These are phyloP conservation scores for Oceanodroma leucorhoa DNA, from an alignment of 2,797 vertebrate genomes.

Conservation along the genomic window DNA sequence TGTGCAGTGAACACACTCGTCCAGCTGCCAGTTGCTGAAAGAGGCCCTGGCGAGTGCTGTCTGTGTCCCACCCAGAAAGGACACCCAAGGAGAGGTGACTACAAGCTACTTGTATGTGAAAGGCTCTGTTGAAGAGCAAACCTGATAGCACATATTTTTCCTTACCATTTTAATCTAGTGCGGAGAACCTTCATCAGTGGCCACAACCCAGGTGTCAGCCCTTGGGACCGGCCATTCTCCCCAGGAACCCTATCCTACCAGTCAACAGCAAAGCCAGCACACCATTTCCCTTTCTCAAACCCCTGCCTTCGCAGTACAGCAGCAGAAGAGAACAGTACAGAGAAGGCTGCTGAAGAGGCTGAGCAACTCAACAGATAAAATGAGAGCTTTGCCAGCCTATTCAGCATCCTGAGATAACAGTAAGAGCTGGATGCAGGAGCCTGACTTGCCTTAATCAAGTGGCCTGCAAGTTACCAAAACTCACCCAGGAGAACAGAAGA, in stretches of 20 bases:
- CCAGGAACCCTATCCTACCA: not conserved
- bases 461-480: not conserved
- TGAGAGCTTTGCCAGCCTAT: not conserved
- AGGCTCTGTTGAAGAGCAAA: not conserved
- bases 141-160: not conserved
- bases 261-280: not conserved
- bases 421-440: not conserved
- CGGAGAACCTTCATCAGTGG: not conserved
- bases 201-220: not conserved
- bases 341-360: not conserved
- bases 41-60: not conserved
- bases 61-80: not conserved
- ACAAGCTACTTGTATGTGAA: not conserved
- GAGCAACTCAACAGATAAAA: not conserved
- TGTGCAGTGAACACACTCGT: not conserved
- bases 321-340: not conserved
- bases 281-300: not conserved
- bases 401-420: not conserved
- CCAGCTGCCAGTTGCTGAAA: not conserved
- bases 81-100: not conserved
- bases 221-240: not conserved
- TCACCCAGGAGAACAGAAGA: not conserved
- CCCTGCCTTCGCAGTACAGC: not conserved
- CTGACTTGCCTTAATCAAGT: not conserved
- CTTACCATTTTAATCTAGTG: not conserved